Percentiles rank a stretch among this genome's conserved stretches.
These are phyloP conservation scores for Rhinogobio ventralis DNA, from an alignment of 2,797 vertebrate species.

Conservation along the genomic window DNA sequence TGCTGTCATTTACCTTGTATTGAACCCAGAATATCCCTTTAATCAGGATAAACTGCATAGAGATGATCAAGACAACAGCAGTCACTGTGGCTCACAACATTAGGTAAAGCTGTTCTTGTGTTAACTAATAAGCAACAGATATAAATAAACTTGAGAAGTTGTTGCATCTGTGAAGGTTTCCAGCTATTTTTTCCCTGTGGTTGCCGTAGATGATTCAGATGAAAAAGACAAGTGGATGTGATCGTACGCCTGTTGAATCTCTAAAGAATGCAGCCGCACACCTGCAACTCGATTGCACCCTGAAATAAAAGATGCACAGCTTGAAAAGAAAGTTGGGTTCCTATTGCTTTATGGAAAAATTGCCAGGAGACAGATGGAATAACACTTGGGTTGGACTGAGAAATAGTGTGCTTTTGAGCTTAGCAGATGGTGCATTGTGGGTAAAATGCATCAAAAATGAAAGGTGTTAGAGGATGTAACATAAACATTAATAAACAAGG, in stretches of 20 bases:
- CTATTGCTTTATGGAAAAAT: constrained; percentile 37
- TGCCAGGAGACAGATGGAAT: constrained; percentile 72
- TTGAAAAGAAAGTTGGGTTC: constrained; percentile 65
- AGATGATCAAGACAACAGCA: neutral
- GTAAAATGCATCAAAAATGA: constrained; percentile 46
- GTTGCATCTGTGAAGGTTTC: constrained; percentile 17
- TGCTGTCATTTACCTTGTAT: neutral
- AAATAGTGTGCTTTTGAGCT: constrained; percentile 65
- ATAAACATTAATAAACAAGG: constrained; percentile 27
- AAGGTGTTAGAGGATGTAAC: constrained; percentile 16
- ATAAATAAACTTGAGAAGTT: constrained; percentile 40
- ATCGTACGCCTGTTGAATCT: constrained; percentile 1
- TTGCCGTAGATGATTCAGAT: constrained; percentile 38
- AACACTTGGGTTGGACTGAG: constrained; percentile 63
- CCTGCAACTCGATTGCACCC: neutral
- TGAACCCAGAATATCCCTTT: neutral
- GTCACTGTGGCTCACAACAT: neutral
- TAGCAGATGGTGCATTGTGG: constrained; percentile 74
- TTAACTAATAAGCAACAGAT: constrained; percentile 25
- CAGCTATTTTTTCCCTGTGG: neutral
- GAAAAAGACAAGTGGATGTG: constrained; percentile 41
- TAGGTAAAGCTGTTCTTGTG: neutral
- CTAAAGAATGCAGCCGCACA: constrained; percentile 16
- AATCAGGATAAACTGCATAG: constrained; percentile 8
- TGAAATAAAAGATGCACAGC: constrained; percentile 39